These are phyloP conservation scores for Berghia stephanieae DNA, from an alignment of 1,140 invertebrate species.

Conservation along the genomic window DNA sequence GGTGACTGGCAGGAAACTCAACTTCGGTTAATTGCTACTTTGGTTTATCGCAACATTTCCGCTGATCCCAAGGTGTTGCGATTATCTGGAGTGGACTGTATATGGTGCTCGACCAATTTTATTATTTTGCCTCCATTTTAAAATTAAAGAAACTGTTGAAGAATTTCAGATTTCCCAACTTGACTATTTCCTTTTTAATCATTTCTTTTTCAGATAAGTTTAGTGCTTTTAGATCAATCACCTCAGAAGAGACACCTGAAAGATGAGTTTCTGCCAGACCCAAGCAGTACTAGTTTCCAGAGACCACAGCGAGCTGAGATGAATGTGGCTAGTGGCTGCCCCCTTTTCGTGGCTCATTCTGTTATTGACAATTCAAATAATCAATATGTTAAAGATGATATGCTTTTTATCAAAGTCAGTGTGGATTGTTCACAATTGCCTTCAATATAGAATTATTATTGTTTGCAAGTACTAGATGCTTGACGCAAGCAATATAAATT, in stretches of 20 bases:
- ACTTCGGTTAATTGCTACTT: too few relatives aligned
- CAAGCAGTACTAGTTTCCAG: slow-evolving; percentile 49
- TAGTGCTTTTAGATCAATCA: slow-evolving; percentile 54
- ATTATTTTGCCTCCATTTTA: too few relatives aligned
- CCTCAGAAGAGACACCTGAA: slow-evolving; percentile 45
- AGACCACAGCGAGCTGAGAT: slow-evolving; percentile 51
- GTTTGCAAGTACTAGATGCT: not conserved
- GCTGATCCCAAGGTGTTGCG: too few relatives aligned
- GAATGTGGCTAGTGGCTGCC: slow-evolving; percentile 61
- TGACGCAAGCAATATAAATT: too few relatives aligned
- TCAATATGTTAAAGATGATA: slow-evolving; percentile 58
- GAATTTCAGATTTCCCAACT: too few relatives aligned
- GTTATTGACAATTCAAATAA: slow-evolving; percentile 43
- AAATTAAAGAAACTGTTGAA: too few relatives aligned
- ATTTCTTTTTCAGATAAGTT: slow-evolving; percentile 56
- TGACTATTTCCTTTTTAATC: too few relatives aligned
- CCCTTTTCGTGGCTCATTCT: slow-evolving; percentile 50
- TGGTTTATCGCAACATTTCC: too few relatives aligned
- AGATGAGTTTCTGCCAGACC: slow-evolving; percentile 60
- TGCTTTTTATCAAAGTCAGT: slow-evolving; percentile 55
- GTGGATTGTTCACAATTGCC: slow-evolving; percentile 39
- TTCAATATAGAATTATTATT: not conserved
- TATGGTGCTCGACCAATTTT: too few relatives aligned
- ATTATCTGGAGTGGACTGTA: too few relatives aligned
- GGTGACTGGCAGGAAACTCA: too few relatives aligned